These are phyloP conservation scores for Fulica atra DNA, from an alignment of 2,113 vertebrate species.

Conservation along the genomic window DNA sequence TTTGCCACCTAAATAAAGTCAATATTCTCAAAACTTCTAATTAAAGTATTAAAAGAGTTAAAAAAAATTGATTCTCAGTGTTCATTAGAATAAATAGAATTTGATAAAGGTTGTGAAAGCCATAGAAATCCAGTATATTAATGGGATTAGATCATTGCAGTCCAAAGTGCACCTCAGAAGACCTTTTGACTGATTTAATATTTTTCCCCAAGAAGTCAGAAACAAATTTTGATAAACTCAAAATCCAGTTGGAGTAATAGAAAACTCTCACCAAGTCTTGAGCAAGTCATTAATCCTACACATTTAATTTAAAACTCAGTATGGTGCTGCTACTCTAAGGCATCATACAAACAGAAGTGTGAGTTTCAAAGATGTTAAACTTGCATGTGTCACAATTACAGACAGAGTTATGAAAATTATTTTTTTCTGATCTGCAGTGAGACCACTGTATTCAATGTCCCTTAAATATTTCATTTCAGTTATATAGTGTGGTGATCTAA, in stretches of 20 bases:
- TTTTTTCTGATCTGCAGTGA: constrained; percentile 18
- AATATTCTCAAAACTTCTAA: neutral
- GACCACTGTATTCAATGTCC: neutral
- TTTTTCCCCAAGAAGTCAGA: neutral
- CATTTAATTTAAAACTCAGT: constrained; percentile 54
- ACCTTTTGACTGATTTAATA: neutral
- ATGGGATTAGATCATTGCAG: neutral
- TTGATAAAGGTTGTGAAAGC: neutral
- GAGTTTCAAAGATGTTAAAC: constrained; percentile 27
- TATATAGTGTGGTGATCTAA: neutral
- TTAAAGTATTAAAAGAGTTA: neutral
- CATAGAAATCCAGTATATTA: neutral
- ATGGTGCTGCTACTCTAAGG: constrained; percentile 8
- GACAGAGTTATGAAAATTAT: neutral
- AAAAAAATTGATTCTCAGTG: neutral
- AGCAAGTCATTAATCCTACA: constrained; percentile 42
- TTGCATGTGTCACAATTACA: neutral
- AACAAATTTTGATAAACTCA: neutral
- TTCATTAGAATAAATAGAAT: neutral
- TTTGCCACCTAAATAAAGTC: neutral
- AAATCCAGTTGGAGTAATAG: neutral
- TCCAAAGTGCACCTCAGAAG: neutral
- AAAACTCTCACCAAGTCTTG: neutral
- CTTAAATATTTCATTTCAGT: constrained; percentile 31
- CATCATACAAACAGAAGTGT: neutral